A percentile compares a stretch with the other conserved stretches of the same genome.
phyloP scores from a whole-genome alignment of 92 coral and sea anemone genomes.

The Metridium senile region DNA sequence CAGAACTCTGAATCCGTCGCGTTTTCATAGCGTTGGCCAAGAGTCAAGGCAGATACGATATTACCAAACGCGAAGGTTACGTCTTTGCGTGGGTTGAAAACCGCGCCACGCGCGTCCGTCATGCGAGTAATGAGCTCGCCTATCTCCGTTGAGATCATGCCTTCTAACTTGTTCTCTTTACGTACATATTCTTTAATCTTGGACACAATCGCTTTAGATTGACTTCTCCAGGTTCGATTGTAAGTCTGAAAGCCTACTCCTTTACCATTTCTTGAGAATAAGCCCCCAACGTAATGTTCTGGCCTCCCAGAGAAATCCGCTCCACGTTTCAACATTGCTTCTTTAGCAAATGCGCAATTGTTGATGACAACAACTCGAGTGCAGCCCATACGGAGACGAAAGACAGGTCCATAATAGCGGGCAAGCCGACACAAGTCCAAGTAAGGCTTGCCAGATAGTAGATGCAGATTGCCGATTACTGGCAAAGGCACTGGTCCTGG shows the following conservation, averaged over 20 bases:
- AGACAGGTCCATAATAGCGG: slow-evolving; percentile 67
- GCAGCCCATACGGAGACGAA: slow-evolving; percentile 67
- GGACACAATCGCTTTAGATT: slow-evolving; percentile 54
- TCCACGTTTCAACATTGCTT: slow-evolving; percentile 69
- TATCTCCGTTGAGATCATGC: slow-evolving; percentile 54
- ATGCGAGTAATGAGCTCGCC: slow-evolving; percentile 55
- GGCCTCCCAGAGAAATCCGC: slow-evolving; percentile 82
- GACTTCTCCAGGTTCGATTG: slow-evolving; percentile 56
- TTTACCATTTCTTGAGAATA: slow-evolving; percentile 57
- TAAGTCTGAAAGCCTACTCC: slow-evolving; percentile 69
- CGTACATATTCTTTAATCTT: slow-evolving; percentile 49
- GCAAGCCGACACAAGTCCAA: slow-evolving; percentile 56
- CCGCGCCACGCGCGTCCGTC: slow-evolving; percentile 21
- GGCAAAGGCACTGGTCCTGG: slow-evolving; percentile 93
- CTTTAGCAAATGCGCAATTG: slow-evolving; percentile 73
- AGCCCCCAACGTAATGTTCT: slow-evolving; percentile 57
- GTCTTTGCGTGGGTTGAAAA: slow-evolving; percentile 47
- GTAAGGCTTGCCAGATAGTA: slow-evolving; percentile 63
- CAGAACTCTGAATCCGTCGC: slow-evolving; percentile 56
- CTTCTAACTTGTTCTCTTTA: slow-evolving; percentile 43
- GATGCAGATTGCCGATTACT: slow-evolving; percentile 72
- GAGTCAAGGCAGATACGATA: slow-evolving; percentile 53
- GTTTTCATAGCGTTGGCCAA: slow-evolving; percentile 63
- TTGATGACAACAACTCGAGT: slow-evolving; percentile 66
- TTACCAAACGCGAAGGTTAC: slow-evolving; percentile 64